Evolutionary conservation across 2,113 vertebrate genomes (phyloP), one percentile per base, ranked within the genome.

Genomic region (Neolamprologus modestus): DNA sequence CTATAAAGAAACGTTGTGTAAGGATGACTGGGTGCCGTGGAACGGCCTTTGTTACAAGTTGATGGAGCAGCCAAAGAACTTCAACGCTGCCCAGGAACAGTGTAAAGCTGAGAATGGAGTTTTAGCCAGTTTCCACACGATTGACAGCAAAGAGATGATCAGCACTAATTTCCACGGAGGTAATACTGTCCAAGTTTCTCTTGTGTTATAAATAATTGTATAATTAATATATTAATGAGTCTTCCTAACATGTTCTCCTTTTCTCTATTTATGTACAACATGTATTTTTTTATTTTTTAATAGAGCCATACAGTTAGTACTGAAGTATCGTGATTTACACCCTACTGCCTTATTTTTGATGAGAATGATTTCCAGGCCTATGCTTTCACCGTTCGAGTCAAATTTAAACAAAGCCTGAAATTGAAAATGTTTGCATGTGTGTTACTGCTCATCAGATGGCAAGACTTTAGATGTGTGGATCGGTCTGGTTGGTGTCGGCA

Each of bases 11-110:
- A 98, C 97, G 3, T 82, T 2, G 85, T 99, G 99, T 96, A 93
- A 92, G 14, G 19, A 24, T 0, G 96, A 89, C 84, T 99, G 98
- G 99, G 92, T 97, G 55, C 93, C 98, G 3, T 96, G 97, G 91
- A 96, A 96, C 28, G 97, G 97, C 13, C 98, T 96, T 96, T 99
- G 99, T 93, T 98, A 98, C 93, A 91, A 95, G 91, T 89, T 97
- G 61, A 17, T 95, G 26, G 96, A 73, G 31, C 45, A 53, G 4
- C 81, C 86, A 13, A 88, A 3, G 9, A 87, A 84, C 35, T 98
- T 98, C 90, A 59, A 26, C 3, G 61, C 45, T 0, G 98, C 98
- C 12, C 81, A 89, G 21, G 6, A 14, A 4, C 33, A 86, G 61
- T 99, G 99, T 92, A 88, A 89, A 76, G 31, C 7, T 28, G 95